A percentile compares a stretch with the other conserved stretches of the same genome.
phyloP scores from a whole-genome alignment of 2,113 vertebrate genomes.

The Galeopterus variegatus region DNA sequence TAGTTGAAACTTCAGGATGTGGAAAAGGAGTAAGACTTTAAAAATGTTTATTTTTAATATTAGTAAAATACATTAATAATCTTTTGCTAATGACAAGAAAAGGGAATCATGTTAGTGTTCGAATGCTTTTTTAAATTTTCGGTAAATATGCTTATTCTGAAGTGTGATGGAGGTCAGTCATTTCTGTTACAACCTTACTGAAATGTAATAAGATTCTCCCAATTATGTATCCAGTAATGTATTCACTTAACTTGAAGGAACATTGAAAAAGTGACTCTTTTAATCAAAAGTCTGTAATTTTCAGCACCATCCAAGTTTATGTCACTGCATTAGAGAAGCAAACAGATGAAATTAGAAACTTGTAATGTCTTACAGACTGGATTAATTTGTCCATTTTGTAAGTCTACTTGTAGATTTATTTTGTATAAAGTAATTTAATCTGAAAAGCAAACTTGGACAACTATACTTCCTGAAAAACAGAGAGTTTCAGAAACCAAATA shows the following conservation, averaged over 20 bases:
- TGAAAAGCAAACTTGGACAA: constrained; percentile 74
- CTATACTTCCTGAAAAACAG: constrained; percentile 68
- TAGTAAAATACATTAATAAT: constrained; percentile 67
- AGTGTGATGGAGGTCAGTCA: neutral
- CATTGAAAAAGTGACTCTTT: constrained; percentile 60
- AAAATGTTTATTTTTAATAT: constrained; percentile 74
- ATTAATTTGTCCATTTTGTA: constrained; percentile 83
- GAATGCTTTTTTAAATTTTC: neutral
- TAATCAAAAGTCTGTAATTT: constrained; percentile 77
- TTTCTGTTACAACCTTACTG: constrained; percentile 52
- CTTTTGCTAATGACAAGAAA: constrained; percentile 47
- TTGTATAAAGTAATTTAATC: constrained; percentile 83
- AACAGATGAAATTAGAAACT: constrained; percentile 79
- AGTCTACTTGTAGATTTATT: constrained; percentile 82
- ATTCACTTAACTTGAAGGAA: constrained; percentile 54
- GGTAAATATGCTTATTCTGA: constrained; percentile 62
- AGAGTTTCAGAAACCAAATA: neutral
- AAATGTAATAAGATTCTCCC: constrained; percentile 57
- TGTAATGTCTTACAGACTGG: constrained; percentile 80
- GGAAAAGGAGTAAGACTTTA: neutral
- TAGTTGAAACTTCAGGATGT: neutral
- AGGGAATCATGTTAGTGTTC: neutral
- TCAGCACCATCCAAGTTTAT: constrained; percentile 72
- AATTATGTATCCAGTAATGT: constrained; percentile 77
- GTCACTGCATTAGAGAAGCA: constrained; percentile 80